Evolutionary conservation across 2,113 vertebrate genomes (phyloP).

Genomic region (Pholis gunnellus): DNA sequence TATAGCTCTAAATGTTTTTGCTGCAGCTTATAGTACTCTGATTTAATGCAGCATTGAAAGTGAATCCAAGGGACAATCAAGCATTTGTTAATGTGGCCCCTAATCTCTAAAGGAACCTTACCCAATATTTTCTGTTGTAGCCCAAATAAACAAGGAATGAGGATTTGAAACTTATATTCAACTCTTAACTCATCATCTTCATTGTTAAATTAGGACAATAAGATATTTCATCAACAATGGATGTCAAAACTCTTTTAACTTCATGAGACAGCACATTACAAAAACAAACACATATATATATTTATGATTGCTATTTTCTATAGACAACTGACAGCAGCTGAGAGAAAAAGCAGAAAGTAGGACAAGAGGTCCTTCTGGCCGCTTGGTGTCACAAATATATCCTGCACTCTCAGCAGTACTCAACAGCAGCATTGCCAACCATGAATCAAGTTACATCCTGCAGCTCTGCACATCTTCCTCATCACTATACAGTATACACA

Average conservation of each 20-base stretch:
- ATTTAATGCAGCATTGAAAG: background rate
- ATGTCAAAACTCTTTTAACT: background rate
- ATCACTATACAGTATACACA: constrained; percentile 28
- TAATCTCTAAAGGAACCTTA: background rate
- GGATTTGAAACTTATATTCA: background rate
- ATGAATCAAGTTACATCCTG: constrained; percentile 69
- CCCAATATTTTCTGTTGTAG: background rate
- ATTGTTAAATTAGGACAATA: background rate
- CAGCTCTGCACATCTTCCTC: constrained; percentile 29
- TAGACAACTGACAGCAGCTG: constrained; percentile 22
- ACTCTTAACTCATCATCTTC: background rate
- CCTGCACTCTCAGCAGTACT: constrained; percentile 73
- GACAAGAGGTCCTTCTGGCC: constrained; percentile 56
- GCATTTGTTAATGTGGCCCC: background rate
- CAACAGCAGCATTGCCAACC: constrained; percentile 44
- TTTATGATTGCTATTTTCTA: constrained; percentile 1
- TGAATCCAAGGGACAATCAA: background rate
- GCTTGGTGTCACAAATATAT: constrained; percentile 69
- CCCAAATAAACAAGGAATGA: background rate
- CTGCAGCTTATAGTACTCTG: background rate
- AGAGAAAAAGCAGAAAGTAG: constrained; percentile 53
- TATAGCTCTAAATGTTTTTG: background rate
- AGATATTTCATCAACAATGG: background rate
- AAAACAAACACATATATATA: background rate
- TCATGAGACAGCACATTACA: background rate